Conservation (phyloP, 1,140 invertebrate genomes). For the Lordiphosa clarofinis region DNA sequence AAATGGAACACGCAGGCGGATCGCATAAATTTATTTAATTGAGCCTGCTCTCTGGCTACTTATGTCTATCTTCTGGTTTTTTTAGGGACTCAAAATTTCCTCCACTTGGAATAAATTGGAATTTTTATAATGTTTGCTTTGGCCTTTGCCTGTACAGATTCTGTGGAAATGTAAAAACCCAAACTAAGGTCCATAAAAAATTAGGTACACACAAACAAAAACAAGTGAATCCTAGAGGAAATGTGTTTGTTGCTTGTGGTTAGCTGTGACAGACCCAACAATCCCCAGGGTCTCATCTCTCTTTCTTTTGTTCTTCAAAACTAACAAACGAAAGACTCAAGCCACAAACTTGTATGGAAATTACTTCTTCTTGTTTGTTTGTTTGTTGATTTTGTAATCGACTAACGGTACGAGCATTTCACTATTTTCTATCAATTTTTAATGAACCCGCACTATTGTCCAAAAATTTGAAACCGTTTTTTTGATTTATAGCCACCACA, state of each 20-base stretch:
- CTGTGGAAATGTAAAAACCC: conserved; percentile 18
- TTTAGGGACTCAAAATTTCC: conserved; percentile 33
- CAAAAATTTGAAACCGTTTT: conserved; percentile 5
- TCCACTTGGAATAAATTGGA: conserved; percentile 56
- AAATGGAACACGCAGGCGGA: conserved; percentile 13
- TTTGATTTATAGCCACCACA: conserved; percentile 58
- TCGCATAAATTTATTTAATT: conserved; percentile 52
- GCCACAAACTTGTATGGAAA: conserved; percentile 54
- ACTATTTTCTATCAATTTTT: conserved; percentile 37
- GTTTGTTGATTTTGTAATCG: conserved; percentile 53
- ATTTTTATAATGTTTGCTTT: conserved; percentile 40
- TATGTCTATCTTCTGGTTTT: conserved; percentile 19
- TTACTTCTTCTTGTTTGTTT: conserved; percentile 22
- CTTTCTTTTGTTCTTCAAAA: conserved; percentile 15
- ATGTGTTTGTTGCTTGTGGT: conserved; percentile 21
- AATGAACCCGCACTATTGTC: conserved; percentile 38
- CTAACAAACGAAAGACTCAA: conserved; percentile 58
- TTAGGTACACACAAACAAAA: not conserved
- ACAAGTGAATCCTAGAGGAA: conserved; percentile 24
- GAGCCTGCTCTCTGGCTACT: conserved; percentile 40
- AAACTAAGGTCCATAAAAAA: not conserved
- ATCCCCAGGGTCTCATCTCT: conserved; percentile 11
- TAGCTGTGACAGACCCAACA: conserved; percentile 9
- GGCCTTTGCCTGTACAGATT: conserved; percentile 15
- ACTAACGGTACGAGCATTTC: conserved; percentile 49